Evolutionary conservation across 1,140 invertebrate genomes (phyloP).

Genomic region (Ruditapes philippinarum): DNA sequence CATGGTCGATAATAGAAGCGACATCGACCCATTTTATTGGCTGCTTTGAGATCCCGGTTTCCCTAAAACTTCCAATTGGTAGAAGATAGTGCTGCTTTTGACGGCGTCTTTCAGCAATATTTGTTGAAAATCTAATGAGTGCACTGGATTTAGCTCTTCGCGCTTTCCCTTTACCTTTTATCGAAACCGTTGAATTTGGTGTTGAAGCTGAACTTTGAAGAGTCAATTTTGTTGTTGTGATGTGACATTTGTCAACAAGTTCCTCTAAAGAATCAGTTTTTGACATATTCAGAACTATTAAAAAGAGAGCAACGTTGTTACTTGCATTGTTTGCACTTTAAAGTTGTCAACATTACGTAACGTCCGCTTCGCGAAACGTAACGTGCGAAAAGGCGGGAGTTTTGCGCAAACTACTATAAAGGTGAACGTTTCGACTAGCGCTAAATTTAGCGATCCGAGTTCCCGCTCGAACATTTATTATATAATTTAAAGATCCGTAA

Average conservation of each 20-base stretch:
- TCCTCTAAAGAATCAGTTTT: not conserved
- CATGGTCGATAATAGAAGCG: constrained; percentile 39
- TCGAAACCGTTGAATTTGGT: not conserved
- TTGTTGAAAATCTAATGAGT: not conserved
- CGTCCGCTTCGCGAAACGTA: not conserved
- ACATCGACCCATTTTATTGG: constrained; percentile 27
- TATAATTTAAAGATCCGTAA: no score
- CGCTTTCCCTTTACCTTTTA: not conserved
- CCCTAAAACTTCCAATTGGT: constrained; percentile 34
- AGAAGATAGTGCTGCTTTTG: constrained; percentile 15
- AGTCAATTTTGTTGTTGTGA: not conserved
- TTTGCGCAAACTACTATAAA: no score
- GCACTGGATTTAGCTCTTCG: not conserved
- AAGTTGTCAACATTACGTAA: not conserved
- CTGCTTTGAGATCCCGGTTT: not conserved
- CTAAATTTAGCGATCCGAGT: no score
- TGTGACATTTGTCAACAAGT: not conserved
- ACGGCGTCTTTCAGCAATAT: not conserved
- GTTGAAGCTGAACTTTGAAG: not conserved
- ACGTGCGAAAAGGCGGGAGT: not conserved
- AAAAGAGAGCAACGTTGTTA: not conserved
- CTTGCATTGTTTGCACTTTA: not conserved
- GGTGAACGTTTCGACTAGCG: no score
- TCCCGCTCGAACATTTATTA: no score
- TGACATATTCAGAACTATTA: not conserved